A percentile compares a stretch with the other conserved stretches of the same genome.
Conservation (phyloP, 2,113 vertebrate species). For the Litocranius walleri region DNA sequence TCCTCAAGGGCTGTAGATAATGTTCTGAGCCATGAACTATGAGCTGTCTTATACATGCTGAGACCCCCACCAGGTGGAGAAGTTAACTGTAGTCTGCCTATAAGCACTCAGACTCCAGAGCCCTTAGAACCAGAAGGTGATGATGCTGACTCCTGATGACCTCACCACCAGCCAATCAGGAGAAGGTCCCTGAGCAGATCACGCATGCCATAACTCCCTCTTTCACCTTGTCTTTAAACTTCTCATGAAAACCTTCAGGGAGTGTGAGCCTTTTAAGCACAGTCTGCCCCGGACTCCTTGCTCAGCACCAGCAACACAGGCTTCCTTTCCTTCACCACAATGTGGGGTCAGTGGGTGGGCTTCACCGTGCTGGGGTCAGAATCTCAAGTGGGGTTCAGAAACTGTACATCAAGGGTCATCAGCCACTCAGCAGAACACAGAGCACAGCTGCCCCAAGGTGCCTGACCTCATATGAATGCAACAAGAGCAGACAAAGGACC, state of each 20-base stretch:
- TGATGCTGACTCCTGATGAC: neutral
- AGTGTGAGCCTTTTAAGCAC: neutral
- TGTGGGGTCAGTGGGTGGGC: neutral
- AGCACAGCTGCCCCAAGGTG: neutral
- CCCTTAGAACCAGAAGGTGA: neutral
- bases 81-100: neutral
- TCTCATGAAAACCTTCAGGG: neutral
- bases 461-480: neutral
- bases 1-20: neutral
- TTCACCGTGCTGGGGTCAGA: neutral
- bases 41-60: neutral
- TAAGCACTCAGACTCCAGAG: neutral
- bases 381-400: neutral
- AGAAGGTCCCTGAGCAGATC: neutral
- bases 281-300: neutral
- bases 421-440: neutral
- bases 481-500: neutral
- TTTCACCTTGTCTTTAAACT: neutral
- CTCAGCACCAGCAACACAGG: neutral
- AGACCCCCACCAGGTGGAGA: neutral
- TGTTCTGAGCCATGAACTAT: neutral
- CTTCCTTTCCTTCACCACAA: neutral
- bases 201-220: rapidly evolving
- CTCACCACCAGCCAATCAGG: neutral
- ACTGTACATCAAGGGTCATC: neutral